Base-by-base conservation (phyloP, 92 coral and sea anemone species). In the Zoanthus sociatus region DNA sequence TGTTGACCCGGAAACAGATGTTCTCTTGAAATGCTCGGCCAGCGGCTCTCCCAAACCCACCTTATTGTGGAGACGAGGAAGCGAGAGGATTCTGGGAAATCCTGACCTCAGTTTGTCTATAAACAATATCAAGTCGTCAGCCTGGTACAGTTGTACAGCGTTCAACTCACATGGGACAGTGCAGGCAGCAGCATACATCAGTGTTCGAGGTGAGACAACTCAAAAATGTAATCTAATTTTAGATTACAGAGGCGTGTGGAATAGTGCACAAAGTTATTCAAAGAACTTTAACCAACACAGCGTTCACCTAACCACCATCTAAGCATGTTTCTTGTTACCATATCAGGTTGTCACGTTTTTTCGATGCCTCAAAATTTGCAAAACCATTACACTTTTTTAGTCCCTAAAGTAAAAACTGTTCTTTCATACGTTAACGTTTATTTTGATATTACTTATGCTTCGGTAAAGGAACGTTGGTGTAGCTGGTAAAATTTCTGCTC, bases 1-100 rank as follows among this genome's bases (percentile, higher is more conserved):
- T 2, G 98, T 95, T 7, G 89, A 97, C 83, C 99, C 99, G 15
- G 98, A 97, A 74, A 97, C 96, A 31, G 94, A 90, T 53, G 96
- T 97, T 45, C 68, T 68, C 53, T 84, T 97, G 3, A 89, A 92
- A 70, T 97, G 99, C 84, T 76, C 97, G 9, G 98, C 98, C 12
- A 87, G 74, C 6, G 99, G 99, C 18, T 44, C 71, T 42, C 99
- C 99, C 15, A 53, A 73, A 26, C 99, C 99, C 0, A 68, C 86
- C 37, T 84, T 94, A 2, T 56, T 84, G 15, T 97, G 98, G 99
- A 92, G 92, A 69, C 86, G 76, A 21, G 92, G 91, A 15, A 93
- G 96, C 3, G 79, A 76, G 18, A 30, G 82, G 47, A 33, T 77
- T 37, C 63, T 26, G 20, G 82, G 82, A 9, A 87, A 78, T 10